Percentiles rank a stretch among this genome's conserved stretches.
phyloP scores from a whole-genome alignment of 2,888 invertebrate species.

The Cephus pulcher region DNA sequence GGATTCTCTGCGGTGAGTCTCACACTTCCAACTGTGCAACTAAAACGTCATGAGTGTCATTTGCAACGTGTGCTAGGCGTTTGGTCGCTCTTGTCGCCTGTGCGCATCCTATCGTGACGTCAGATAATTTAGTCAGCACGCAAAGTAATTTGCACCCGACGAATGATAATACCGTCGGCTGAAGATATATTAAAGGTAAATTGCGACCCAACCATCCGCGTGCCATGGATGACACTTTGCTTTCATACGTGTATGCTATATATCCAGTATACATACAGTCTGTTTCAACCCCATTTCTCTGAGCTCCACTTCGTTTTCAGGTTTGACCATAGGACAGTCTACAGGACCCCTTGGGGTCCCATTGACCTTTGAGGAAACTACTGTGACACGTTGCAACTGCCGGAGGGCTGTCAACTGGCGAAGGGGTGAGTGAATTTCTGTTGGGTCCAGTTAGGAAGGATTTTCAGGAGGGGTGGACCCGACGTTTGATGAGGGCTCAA shows the following conservation, averaged over 20 bases:
- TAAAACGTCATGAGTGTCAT: not conserved
- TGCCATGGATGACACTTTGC: not conserved
- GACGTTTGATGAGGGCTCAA: conserved; percentile 58
- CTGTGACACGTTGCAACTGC: not conserved
- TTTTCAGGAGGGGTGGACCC: not conserved
- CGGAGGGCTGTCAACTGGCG: not conserved
- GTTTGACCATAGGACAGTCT: conserved; percentile 14
- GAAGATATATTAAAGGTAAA: conserved; percentile 48
- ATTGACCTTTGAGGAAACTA: conserved; percentile 48
- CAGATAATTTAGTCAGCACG: not conserved
- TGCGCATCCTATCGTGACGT: not conserved
- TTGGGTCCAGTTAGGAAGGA: not conserved
- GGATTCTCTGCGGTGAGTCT: not conserved
- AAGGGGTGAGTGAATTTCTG: not conserved
- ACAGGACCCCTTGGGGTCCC: conserved; percentile 49
- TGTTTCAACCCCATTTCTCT: not conserved
- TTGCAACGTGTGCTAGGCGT: not conserved
- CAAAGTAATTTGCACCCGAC: conserved; percentile 4
- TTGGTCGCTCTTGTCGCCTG: not conserved
- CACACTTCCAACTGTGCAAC: not conserved
- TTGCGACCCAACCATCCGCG: conserved; percentile 37
- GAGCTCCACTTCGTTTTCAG: not conserved
- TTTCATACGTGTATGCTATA: not conserved
- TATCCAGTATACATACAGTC: not conserved
- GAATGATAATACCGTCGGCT: conserved; percentile 41